Percentiles rank a stretch among this genome's conserved stretches.
phyloP scores from a whole-genome alignment of 2,888 invertebrate genomes.

The Epiblema foenella region DNA sequence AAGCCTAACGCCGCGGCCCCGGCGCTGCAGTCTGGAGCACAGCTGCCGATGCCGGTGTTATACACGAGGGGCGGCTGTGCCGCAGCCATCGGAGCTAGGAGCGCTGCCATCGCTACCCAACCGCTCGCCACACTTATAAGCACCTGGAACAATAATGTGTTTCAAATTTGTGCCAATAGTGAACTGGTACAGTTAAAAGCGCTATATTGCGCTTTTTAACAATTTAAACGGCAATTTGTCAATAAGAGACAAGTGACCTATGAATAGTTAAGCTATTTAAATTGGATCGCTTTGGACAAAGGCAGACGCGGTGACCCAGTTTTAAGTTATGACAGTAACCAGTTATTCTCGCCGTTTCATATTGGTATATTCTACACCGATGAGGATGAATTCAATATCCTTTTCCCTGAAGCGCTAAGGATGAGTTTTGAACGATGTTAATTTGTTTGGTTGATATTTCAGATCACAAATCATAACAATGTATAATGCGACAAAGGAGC shows the following conservation, averaged over 20 bases:
- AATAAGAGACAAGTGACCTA: slow-evolving; percentile 22
- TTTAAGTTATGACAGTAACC: slow-evolving; percentile 16
- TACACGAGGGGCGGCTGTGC: slow-evolving; percentile 79
- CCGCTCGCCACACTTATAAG: slow-evolving; percentile 87
- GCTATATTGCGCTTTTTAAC: background rate
- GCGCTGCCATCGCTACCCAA: slow-evolving; percentile 87
- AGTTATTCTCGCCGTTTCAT: slow-evolving; percentile 1
- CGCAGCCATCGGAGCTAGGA: slow-evolving; percentile 87
- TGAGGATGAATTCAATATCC: slow-evolving; percentile 21
- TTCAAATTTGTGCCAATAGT: background rate
- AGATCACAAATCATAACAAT: too few relatives aligned
- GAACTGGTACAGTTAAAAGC: background rate
- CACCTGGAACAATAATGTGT: slow-evolving; percentile 73
- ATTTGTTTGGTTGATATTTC: too few relatives aligned
- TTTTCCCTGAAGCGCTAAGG: background rate
- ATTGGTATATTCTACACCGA: background rate
- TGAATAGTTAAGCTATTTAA: slow-evolving; percentile 29
- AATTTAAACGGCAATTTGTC: background rate
- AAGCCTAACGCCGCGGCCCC: slow-evolving; percentile 86
- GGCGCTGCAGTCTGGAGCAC: slow-evolving; percentile 88
- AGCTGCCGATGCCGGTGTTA: slow-evolving; percentile 84
- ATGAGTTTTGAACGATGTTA: background rate
- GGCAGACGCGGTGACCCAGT: slow-evolving; percentile 27
- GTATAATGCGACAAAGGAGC: too few relatives aligned
- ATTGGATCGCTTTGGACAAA: slow-evolving; percentile 25